These are phyloP conservation scores for Semotilus atromaculatus DNA, from an alignment of 2,797 vertebrate species.

Conservation along the genomic window DNA sequence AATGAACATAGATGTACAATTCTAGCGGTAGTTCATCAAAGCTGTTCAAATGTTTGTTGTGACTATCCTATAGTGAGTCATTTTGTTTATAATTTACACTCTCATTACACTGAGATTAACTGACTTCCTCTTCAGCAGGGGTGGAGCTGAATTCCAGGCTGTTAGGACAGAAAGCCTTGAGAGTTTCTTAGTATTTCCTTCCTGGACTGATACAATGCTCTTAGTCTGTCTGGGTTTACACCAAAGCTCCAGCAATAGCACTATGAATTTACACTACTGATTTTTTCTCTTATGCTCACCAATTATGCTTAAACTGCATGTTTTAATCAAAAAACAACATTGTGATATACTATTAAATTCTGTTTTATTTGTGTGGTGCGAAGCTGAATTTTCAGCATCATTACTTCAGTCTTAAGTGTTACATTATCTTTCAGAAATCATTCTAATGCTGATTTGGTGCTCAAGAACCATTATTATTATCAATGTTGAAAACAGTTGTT, in stretches of 20 bases:
- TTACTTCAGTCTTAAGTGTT: not conserved
- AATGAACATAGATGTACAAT: slow-evolving; percentile 24
- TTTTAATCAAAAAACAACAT: not conserved
- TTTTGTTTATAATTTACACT: slow-evolving; percentile 43
- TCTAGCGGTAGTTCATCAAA: slow-evolving; percentile 26
- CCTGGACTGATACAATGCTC: slow-evolving; percentile 54
- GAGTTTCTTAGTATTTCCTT: slow-evolving; percentile 66
- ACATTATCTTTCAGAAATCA: not conserved
- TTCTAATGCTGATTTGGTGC: not conserved
- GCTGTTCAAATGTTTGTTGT: slow-evolving; percentile 35
- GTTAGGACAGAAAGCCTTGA: slow-evolving; percentile 67
- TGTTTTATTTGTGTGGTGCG: not conserved
- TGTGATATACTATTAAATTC: not conserved
- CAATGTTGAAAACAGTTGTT: not conserved
- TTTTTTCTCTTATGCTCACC: not conserved
- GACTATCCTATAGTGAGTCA: slow-evolving; percentile 11
- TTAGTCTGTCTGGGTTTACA: slow-evolving; percentile 26
- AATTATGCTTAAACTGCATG: not conserved
- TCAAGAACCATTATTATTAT: not conserved
- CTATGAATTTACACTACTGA: not conserved
- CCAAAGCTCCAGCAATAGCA: not conserved
- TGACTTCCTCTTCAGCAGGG: slow-evolving; percentile 47
- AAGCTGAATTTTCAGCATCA: too few relatives aligned
- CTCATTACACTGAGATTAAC: slow-evolving; percentile 14
- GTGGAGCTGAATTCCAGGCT: slow-evolving; percentile 67